Evolutionary conservation across 1,140 invertebrate species (phyloP).

Genomic region (Laupala kohalensis): DNA sequence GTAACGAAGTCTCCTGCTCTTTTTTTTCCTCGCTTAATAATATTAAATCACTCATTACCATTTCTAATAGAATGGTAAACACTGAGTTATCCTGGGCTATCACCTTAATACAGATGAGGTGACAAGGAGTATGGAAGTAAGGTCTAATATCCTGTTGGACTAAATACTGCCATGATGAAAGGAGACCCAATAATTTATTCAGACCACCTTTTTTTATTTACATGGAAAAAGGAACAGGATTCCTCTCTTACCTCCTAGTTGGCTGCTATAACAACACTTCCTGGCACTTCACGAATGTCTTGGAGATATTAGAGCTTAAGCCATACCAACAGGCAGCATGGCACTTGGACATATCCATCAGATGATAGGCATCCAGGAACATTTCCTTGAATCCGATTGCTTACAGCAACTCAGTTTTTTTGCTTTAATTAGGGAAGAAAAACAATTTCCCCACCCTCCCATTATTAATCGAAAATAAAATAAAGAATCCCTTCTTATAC

Average conservation of each 20-base stretch:
- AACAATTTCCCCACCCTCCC: not conserved
- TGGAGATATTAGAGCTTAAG: not conserved
- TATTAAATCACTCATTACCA: too few relatives aligned
- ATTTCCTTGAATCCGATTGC: not conserved
- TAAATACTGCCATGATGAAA: not conserved
- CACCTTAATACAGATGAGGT: not conserved
- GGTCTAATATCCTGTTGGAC: not conserved
- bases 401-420: not conserved
- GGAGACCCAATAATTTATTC: constrained; percentile 7
- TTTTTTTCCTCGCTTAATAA: too few relatives aligned
- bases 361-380: not conserved
- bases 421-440: not conserved
- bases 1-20: too few relatives aligned
- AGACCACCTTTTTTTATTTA: constrained; percentile 3
- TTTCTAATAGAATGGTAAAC: too few relatives aligned
- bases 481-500: not conserved
- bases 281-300: not conserved
- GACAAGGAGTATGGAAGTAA: not conserved
- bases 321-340: not conserved
- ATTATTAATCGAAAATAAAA: not conserved
- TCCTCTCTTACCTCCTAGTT: constrained; percentile 6
- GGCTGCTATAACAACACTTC: not conserved
- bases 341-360: not conserved
- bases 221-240: constrained; percentile 5
- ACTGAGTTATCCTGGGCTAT: too few relatives aligned